Evolutionary conservation across 2,797 vertebrate genomes (phyloP), one percentile per base, ranked within the genome.

Genomic region (Centropyge bicolor): DNA sequence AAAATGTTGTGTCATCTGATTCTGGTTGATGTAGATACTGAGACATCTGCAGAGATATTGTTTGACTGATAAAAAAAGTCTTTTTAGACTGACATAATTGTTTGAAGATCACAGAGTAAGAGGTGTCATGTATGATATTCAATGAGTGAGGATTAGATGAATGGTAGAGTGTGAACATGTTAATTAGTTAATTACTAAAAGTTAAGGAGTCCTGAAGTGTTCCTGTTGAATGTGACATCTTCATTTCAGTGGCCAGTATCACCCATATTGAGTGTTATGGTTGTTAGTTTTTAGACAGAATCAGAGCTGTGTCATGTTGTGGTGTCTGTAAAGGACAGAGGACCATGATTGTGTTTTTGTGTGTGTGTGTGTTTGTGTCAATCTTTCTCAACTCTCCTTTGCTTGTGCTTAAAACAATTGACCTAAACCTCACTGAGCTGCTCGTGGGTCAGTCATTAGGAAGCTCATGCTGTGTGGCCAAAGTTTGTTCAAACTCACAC

Each of bases 121-220:
- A 20, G 10, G 22, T 40, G 31, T 54, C 52, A 54, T 54, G 24
- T 17, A 41, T 43, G 46, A 43, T 69, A 19, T 62, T 52, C 22
- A 12, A 19, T 54, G 19, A 24, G 8, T 43, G 70, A 12, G 35
- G 27, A 40, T 46, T 55, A 16, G 17, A 41, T 63, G 27, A 63
- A 63, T 64, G 63, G 55, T 63, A 45, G 19, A 64, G 60, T 41
- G 65, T 46, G 40, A 55, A 45, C 35, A 49, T 43, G 8, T 56
- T 45, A 43, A 54, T 52, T 12, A 70, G 43, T 38, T 16, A 48
- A 38, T 40, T 20, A 59, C 3, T 54, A 22, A 72, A 43, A n/a
- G 43, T 13, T 35, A 12, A 12, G n/a, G 56, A 49, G 35, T 54
- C n/a, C 65, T 40, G 19, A 51, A 16, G 52, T 19, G 8, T 4